Evolutionary conservation across 2,888 invertebrate species (phyloP), one percentile per base, ranked within the genome.

Genomic region (Lithophane ornitopus): DNA sequence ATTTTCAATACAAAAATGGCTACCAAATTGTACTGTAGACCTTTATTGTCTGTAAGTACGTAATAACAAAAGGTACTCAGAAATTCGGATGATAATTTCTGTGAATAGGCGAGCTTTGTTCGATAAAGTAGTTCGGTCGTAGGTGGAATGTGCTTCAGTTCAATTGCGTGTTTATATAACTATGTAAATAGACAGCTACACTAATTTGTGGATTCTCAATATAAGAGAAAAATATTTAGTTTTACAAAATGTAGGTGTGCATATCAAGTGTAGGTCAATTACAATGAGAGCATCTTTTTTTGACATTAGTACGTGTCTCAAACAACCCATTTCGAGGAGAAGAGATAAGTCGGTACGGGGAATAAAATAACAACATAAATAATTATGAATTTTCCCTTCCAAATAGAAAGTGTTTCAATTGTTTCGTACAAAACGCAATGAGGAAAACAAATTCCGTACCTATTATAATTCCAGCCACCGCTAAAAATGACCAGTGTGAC

Each of bases 31-130:
- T 77, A 68, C 71, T 65, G 19, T 44, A 68, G 62, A 69, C 66
- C 46, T 72, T 79, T 75, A 85, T 78, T 74, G 75, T 58, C 59
- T 46, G 54, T 68, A 65, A 66, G 69, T 74, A 75, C 44, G 70
- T 71, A 71, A 85, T 82, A 88, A 87, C 85, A 85, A 88, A 84
- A 81, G 87, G 79, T 85, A 59, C 80, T 85, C 74, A 76, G 70
- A 70, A 75, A 74, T 78, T 76, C 34, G 63, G 61, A 78, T 76
- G 71, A 73, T 74, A 80, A 82, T 77, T 75, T 70, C 66, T 65
- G 62, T 61, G 73, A 80, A 78, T 59, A 70, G 39, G 39, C 34
- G n/a, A 68, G 69, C 61, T 70, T 87, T 74, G 78, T 80, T 74
- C 44, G 54, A 49, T 59, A 56, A 75, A 74, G 41, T 79, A 80